These are phyloP conservation scores for Paramuricea clavata DNA, from an alignment of 92 coral and sea anemone genomes.

Conservation along the genomic window DNA sequence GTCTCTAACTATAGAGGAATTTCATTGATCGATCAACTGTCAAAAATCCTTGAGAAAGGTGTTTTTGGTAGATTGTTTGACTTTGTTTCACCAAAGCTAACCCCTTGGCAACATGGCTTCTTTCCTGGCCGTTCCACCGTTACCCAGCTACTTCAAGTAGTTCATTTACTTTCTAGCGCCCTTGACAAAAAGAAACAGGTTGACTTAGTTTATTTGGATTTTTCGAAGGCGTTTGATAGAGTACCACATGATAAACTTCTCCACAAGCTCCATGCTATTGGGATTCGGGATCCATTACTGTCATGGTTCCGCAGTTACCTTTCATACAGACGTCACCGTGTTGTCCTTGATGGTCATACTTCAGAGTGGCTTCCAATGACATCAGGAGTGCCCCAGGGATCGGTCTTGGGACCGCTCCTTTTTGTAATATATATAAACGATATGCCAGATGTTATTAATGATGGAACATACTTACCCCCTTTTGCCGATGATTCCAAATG, in stretches of 20 bases:
- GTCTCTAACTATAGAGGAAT: background rate
- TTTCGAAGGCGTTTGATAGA: background rate
- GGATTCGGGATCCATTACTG: conserved; percentile 43
- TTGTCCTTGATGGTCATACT: conserved; percentile 49
- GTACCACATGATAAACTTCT: background rate
- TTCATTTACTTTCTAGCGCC: background rate
- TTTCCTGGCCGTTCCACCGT: background rate
- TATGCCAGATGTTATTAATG: conserved; percentile 51
- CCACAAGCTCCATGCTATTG: background rate
- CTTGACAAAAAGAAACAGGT: background rate
- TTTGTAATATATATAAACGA: background rate
- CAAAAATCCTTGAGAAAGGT: background rate
- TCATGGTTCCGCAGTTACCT: conserved; percentile 56
- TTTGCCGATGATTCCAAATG: conserved; percentile 32
- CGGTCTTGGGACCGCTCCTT: background rate
- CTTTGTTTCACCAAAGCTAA: background rate
- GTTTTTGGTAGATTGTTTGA: background rate
- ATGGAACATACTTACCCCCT: conserved; percentile 28
- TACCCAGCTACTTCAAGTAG: background rate
- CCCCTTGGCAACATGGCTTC: background rate
- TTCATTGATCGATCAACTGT: background rate
- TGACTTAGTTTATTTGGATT: background rate
- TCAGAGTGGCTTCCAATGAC: conserved; percentile 62
- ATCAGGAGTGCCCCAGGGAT: background rate
- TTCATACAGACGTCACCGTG: conserved; percentile 52